phyloP scores from a whole-genome alignment of 1,140 invertebrate species.

The Drosophila virilis region DNA sequence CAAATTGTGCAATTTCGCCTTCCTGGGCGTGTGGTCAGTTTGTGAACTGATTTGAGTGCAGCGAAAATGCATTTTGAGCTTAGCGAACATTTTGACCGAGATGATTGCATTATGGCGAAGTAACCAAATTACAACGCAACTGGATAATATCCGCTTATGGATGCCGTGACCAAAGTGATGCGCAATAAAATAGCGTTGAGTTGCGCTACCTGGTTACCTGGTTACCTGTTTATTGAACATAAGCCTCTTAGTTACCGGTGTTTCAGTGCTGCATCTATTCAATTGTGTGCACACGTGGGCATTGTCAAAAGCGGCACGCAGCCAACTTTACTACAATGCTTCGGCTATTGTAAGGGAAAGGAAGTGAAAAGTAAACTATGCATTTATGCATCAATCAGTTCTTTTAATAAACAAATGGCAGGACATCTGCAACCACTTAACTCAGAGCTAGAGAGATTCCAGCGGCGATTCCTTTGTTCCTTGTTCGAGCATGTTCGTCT shows the following conservation, averaged over 20 bases:
- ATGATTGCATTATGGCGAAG: no score
- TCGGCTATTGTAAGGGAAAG: neutral
- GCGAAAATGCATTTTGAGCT: no score
- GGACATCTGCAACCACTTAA: slow-evolving; percentile 34
- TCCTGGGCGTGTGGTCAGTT: no score
- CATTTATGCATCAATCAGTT: neutral
- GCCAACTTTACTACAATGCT: neutral
- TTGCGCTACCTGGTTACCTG: neutral
- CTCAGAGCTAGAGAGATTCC: neutral
- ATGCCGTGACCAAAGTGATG: slow-evolving; percentile 1
- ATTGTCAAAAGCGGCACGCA: neutral
- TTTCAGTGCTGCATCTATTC: slow-evolving; percentile 21
- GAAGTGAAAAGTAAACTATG: neutral
- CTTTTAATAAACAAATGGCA: slow-evolving; percentile 24
- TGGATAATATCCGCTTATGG: no score
- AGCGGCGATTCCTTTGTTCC: no score
- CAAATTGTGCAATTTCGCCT: no score
- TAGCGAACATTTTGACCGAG: no score
- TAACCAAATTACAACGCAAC: no score
- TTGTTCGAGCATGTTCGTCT: no score
- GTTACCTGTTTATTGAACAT: slow-evolving; percentile 20
- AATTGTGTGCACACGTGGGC: slow-evolving; percentile 4
- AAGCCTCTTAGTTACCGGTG: slow-evolving; percentile 24
- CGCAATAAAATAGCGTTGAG: slow-evolving; percentile 14
- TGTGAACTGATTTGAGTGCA: no score